These are phyloP conservation scores for Pachyseris speciosa DNA, from an alignment of 64 coral and sea anemone species.

Conservation along the genomic window DNA sequence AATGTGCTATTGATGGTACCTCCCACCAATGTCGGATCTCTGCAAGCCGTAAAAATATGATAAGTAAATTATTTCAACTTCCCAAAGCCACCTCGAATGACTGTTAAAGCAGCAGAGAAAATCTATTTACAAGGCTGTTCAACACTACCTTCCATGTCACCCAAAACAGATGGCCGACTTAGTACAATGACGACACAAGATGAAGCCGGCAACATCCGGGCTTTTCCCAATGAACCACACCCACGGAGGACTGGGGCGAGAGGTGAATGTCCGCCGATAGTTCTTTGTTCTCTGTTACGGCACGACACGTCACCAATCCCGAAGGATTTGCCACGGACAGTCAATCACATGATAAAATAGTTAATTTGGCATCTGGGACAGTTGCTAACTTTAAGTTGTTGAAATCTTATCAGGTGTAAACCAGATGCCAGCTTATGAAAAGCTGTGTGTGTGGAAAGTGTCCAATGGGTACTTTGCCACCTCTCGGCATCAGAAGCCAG, in stretches of 20 bases:
- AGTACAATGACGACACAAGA: slow-evolving; percentile 97
- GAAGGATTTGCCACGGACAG: too few species aligned
- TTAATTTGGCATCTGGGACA: too few species aligned
- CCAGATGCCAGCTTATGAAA: too few species aligned
- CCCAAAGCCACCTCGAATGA: slow-evolving; percentile 69
- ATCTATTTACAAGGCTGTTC: slow-evolving; percentile 73
- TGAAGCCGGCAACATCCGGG: slow-evolving; percentile 52
- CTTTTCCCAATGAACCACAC: slow-evolving; percentile 70
- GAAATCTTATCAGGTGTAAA: too few species aligned
- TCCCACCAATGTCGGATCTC: slow-evolving; percentile 99
- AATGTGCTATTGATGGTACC: slow-evolving; percentile 99
- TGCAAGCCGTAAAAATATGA: slow-evolving; percentile 78
- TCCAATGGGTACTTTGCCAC: too few species aligned
- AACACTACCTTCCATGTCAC: slow-evolving; percentile 97
- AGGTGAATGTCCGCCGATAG: background rate
- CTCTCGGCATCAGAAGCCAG: too few species aligned
- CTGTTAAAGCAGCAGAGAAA: slow-evolving; percentile 76
- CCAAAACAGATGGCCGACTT: slow-evolving; percentile 97
- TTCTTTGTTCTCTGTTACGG: too few species aligned
- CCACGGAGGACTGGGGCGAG: slow-evolving; percentile 52
- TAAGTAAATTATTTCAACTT: slow-evolving; percentile 67
- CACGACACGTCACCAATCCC: too few species aligned
- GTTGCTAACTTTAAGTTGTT: too few species aligned
- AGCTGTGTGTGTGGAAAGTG: too few species aligned
- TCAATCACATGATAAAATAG: too few species aligned